Evolutionary conservation across 2,797 vertebrate genomes (phyloP), one percentile per base, ranked within the genome.

Genomic region (Tragopan temminckii): DNA sequence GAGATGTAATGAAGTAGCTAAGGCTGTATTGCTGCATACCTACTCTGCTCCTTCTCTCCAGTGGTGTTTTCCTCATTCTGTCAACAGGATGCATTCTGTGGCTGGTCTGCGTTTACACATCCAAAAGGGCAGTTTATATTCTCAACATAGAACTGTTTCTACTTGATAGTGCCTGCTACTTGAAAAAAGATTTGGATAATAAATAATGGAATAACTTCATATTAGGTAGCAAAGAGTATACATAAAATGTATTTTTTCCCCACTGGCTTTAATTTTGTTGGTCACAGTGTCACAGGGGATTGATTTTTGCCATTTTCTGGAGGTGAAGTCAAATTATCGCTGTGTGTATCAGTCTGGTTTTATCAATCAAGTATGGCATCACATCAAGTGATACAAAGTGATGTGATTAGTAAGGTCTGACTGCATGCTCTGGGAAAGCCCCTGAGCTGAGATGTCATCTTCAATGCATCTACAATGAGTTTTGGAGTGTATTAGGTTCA

Each of bases 251-350:
- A 43, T 57, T 95, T 95, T 91, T 93, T 40, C 43, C 70, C 40
- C 1, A 0, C 46, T 88, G 74, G 46, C 57, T 90, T 81, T 94
- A 70, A 96, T 90, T 93, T 93, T 50, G 23, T 89, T 90, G 50
- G 72, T 90, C 83, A 90, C 85, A 93, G 52, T 89, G 91, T 93
- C 95, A 86, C 70, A 70, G 89, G 71, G 80, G 83, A 95, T 85
- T 94, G 83, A 94, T 94, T 91, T 91, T 86, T 92, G 57, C 62
- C 25, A 40, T 93, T 95, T 96, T 94, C 94, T 96, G 69, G 72
- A 94, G 86, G 79, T 86, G 93, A 0, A 2, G 77, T 88, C 70
- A 29, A 68, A 45, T 94, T 95, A 85, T 63, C 81, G 24, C 79
- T 87, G 58, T 91, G 78, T 96, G 24, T 3, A 1, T 95, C 93